These are phyloP conservation scores for Equus quagga DNA, from an alignment of 2,113 vertebrate genomes.

Conservation along the genomic window DNA sequence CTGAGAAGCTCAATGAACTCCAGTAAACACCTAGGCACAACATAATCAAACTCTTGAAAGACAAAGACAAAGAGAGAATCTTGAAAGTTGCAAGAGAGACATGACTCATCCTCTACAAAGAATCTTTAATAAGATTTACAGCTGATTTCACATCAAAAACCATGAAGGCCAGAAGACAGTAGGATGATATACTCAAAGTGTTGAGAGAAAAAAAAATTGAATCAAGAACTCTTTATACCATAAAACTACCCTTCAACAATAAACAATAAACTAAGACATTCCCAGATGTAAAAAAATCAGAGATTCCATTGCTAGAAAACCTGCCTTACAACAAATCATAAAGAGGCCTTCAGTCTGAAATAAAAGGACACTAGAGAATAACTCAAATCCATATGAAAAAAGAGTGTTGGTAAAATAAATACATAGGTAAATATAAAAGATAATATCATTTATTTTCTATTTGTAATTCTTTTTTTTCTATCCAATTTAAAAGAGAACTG, in stretches of 20 bases:
- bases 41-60: neutral
- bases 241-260: neutral
- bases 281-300: neutral
- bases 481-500: neutral
- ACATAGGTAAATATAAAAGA: neutral
- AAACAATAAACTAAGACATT: neutral
- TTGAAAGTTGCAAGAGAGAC: neutral
- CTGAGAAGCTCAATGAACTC: neutral
- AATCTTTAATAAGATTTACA: neutral
- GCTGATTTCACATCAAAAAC: neutral
- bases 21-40: neutral
- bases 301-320: neutral
- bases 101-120: neutral
- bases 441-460: neutral
- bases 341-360: neutral
- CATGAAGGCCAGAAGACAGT: neutral
- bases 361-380: neutral
- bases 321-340: neutral
- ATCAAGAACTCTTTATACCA: neutral
- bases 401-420: neutral
- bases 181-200: neutral
- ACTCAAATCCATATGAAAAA: neutral
- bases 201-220: neutral
- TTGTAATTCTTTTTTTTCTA: neutral
- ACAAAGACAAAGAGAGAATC: neutral